Evolutionary conservation across 2,888 invertebrate genomes (phyloP).

Genomic region (Calameuta idolon): DNA sequence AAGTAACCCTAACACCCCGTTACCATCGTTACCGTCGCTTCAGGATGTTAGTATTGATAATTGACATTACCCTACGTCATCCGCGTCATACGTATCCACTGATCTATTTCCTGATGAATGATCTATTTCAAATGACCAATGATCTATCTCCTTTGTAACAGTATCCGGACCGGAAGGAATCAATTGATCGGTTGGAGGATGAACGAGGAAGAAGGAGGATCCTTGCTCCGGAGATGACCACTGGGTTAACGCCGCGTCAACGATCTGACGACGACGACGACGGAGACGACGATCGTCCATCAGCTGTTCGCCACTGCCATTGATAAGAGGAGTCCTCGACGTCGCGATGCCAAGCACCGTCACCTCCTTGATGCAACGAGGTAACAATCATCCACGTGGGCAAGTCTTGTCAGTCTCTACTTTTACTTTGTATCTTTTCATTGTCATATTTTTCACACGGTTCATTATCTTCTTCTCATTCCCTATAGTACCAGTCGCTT

Average conservation of each 20-base stretch:
- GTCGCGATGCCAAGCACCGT: constrained; percentile 49
- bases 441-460: too few species aligned
- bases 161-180: constrained; percentile 1
- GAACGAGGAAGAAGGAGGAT: constrained; percentile 47
- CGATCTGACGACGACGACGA: constrained; percentile 53
- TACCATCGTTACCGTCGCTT: too few species aligned
- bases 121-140: too few species aligned
- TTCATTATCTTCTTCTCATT: too few species aligned
- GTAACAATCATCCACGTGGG: constrained; percentile 25
- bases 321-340: constrained; percentile 28
- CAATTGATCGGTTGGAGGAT: constrained; percentile 30
- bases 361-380: constrained; percentile 39
- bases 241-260: constrained; percentile 53
- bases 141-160: neutral
- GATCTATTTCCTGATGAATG: too few species aligned
- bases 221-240: constrained; percentile 55
- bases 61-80: too few species aligned
- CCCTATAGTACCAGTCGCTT: too few species aligned
- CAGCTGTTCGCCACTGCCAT: constrained; percentile 40
- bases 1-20: too few species aligned
- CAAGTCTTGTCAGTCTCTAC: too few species aligned
- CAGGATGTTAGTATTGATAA: too few species aligned
- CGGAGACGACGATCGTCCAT: constrained; percentile 38
- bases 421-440: too few species aligned
- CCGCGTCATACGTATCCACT: too few species aligned